A percentile compares a stretch with the other conserved stretches of the same genome.
These are phyloP conservation scores for Dasypus novemcinctus DNA, from an alignment of 2,113 vertebrate species.

Conservation along the genomic window DNA sequence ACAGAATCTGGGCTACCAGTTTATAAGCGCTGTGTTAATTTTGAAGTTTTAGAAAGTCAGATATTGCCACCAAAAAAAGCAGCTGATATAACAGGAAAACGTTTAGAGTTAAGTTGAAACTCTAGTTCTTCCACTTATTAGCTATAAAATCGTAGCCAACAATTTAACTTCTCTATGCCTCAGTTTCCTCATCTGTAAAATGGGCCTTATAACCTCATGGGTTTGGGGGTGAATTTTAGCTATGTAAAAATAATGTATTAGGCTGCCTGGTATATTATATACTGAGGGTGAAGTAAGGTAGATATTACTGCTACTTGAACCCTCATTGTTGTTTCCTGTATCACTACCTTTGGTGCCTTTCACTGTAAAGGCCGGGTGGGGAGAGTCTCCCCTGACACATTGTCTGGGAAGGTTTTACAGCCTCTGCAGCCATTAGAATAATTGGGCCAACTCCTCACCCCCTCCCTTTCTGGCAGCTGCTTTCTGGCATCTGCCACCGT, in stretches of 20 bases:
- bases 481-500: background rate
- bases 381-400: background rate
- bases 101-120: background rate
- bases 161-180: background rate
- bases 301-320: background rate
- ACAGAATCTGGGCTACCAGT: background rate
- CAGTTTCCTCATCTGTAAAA: background rate
- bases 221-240: background rate
- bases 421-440: background rate
- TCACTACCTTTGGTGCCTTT: background rate
- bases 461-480: background rate
- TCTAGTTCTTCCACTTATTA: background rate
- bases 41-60: background rate
- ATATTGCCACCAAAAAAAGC: background rate
- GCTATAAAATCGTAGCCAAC: background rate
- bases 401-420: no score
- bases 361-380: accelerated
- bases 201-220: background rate
- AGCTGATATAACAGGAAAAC: background rate
- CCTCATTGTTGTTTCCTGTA: background rate
- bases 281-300: background rate
- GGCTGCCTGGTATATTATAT: background rate
- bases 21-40: background rate
- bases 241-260: background rate
- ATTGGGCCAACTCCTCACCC: background rate